Evolutionary conservation across 1,140 invertebrate genomes (phyloP).

Genomic region (Halotydeus destructor): DNA sequence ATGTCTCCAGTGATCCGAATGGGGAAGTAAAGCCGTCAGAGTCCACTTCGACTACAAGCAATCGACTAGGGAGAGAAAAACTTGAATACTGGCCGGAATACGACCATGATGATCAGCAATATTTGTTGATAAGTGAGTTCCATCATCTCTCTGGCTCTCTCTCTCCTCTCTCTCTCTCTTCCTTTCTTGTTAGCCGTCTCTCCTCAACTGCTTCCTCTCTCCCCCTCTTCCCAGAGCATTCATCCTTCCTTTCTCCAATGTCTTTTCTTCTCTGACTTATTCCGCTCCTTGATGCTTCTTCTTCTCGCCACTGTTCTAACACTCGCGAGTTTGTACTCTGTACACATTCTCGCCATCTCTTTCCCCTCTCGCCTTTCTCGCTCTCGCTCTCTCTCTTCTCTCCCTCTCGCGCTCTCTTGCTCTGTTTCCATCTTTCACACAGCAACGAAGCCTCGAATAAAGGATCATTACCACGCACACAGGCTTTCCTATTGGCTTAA

Average conservation of each 20-base stretch:
- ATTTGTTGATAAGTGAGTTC: constrained; percentile 51
- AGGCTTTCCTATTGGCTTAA: constrained; percentile 86
- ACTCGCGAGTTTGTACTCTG: too few species aligned
- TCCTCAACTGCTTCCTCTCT: neutral
- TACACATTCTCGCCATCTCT: neutral
- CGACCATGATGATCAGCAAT: constrained; percentile 66
- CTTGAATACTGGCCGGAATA: constrained; percentile 60
- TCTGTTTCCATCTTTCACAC: neutral
- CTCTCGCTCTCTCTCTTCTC: neutral
- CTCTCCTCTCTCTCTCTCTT: neutral
- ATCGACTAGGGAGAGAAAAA: constrained; percentile 32
- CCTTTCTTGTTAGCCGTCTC: neutral
- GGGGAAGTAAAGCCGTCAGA: too few species aligned
- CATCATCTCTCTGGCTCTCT: neutral
- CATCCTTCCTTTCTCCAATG: neutral
- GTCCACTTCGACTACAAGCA: too few species aligned
- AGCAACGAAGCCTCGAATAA: constrained; percentile 39
- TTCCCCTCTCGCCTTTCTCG: neutral
- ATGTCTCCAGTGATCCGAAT: neutral
- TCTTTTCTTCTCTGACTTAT: neutral
- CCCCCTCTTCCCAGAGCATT: neutral
- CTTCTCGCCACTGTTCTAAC: too few species aligned
- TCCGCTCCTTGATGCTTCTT: too few species aligned
- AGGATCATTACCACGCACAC: constrained; percentile 84
- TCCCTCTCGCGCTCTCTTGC: neutral